These are phyloP conservation scores for Sminthurides aquaticus DNA, from an alignment of 2,888 invertebrate species.

Conservation along the genomic window DNA sequence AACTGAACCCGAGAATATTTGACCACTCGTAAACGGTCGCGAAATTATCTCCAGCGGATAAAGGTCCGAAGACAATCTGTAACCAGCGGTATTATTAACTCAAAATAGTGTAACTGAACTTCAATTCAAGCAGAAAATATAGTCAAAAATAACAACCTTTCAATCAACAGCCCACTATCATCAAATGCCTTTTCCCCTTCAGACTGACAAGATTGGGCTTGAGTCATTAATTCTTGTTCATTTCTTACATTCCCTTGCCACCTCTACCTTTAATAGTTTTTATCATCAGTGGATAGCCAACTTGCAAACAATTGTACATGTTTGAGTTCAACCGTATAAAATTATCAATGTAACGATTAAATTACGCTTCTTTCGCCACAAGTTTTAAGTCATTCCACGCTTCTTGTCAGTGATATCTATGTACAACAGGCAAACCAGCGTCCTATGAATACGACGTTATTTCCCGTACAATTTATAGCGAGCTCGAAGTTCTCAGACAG, in stretches of 20 bases:
- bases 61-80: too few species aligned
- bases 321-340: too few species aligned
- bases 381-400: constrained; percentile 61
- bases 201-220: constrained; percentile 81
- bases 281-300: constrained; percentile 97
- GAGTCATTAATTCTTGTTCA: constrained; percentile 70
- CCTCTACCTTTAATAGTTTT: constrained; percentile 98
- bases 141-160: too few species aligned
- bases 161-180: constrained; percentile 81
- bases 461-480: constrained; percentile 75
- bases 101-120: too few species aligned
- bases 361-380: constrained; percentile 68
- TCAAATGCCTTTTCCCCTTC: constrained; percentile 94
- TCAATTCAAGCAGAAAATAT: too few species aligned
- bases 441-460: constrained; percentile 83
- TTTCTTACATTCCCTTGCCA: constrained; percentile 92
- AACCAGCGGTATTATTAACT: too few species aligned
- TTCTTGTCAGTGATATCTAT: constrained; percentile 83
- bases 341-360: too few species aligned
- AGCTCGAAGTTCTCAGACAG: constrained; percentile 97
- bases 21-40: too few species aligned
- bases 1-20: too few species aligned
- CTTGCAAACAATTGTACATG: constrained; percentile 46
- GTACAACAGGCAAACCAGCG: constrained; percentile 90
- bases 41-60: too few species aligned